Evolutionary conservation across 2,797 vertebrate species (phyloP).

Genomic region (Jordanella pulchra): DNA sequence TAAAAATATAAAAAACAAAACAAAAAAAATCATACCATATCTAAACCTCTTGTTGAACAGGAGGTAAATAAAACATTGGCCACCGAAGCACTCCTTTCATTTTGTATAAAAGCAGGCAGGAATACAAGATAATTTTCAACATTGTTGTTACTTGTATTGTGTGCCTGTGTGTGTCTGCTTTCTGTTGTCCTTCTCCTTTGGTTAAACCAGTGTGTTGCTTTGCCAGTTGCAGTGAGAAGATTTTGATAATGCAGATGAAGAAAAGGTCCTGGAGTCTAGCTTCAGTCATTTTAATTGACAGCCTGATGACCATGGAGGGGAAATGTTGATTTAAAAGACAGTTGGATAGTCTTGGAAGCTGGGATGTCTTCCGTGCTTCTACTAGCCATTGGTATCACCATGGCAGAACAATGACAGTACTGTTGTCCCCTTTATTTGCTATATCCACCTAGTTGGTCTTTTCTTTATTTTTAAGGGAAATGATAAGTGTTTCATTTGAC

Average conservation of each 20-base stretch:
- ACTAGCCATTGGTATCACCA: slow-evolving; percentile 45
- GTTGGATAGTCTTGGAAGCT: slow-evolving; percentile 36
- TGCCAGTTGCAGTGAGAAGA: slow-evolving; percentile 56
- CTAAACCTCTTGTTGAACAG: slow-evolving; percentile 54
- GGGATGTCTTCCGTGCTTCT: slow-evolving; percentile 67
- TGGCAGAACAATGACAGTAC: slow-evolving; percentile 54
- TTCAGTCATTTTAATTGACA: slow-evolving; percentile 24
- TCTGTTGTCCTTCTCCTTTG: slow-evolving; percentile 63
- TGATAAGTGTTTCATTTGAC: slow-evolving; percentile 67
- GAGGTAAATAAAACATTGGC: slow-evolving; percentile 43
- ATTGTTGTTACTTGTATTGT: slow-evolving; percentile 76
- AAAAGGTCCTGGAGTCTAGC: slow-evolving; percentile 27
- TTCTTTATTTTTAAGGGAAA: slow-evolving; percentile 64
- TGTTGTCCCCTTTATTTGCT: slow-evolving; percentile 59
- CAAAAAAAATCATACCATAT: slow-evolving; percentile 50
- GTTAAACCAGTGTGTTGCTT: slow-evolving; percentile 62
- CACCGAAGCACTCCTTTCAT: slow-evolving; percentile 59
- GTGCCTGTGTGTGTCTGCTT: slow-evolving; percentile 66
- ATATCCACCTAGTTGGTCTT: slow-evolving; percentile 56
- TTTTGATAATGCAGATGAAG: slow-evolving; percentile 46
- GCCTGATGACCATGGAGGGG: slow-evolving; percentile 11
- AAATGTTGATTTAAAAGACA: slow-evolving; percentile 16
- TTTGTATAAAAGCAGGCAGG: slow-evolving; percentile 69
- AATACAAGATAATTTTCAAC: slow-evolving; percentile 69
- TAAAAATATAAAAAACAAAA: slow-evolving; percentile 25